Percentiles rank a stretch among this genome's conserved stretches.
phyloP scores from a whole-genome alignment of 2,888 invertebrate genomes.

The Mythimna impura region DNA sequence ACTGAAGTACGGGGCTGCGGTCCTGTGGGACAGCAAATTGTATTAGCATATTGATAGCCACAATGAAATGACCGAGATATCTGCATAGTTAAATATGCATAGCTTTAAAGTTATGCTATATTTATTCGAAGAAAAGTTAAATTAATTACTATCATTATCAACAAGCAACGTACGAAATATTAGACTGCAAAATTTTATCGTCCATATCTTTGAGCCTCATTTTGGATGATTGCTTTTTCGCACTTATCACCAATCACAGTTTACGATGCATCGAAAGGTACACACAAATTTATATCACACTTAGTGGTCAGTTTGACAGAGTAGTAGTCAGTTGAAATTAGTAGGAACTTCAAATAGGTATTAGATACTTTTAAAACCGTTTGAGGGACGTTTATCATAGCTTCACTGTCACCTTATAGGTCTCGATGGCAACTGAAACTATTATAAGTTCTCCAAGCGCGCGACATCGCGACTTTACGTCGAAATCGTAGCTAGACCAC shows the following conservation, averaged over 20 bases:
- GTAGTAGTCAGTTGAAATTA: no score
- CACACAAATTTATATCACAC: no score
- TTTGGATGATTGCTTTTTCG: conserved; percentile 7
- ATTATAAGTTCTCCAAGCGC: conserved; percentile 26
- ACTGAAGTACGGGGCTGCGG: conserved; percentile 99
- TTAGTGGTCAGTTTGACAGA: no score
- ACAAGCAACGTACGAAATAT: conserved; percentile 37
- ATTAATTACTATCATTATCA: conserved; percentile 1
- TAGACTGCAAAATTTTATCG: conserved; percentile 28
- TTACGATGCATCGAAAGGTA: background rate
- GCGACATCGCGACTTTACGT: conserved; percentile 41
- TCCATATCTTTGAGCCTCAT: conserved; percentile 51
- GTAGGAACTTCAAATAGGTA: no score
- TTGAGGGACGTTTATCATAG: background rate
- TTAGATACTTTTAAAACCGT: conserved; percentile 10
- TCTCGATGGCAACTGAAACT: conserved; percentile 31
- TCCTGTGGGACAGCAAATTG: conserved; percentile 87
- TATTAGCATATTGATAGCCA: conserved; percentile 36
- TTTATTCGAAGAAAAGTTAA: background rate
- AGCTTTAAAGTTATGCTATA: background rate
- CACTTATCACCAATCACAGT: background rate
- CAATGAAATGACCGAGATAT: conserved; percentile 25
- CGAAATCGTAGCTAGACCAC: conserved; percentile 35
- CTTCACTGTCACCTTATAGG: conserved; percentile 11
- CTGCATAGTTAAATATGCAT: conserved; percentile 33